These are phyloP conservation scores for Berghia stephanieae DNA, from an alignment of 1,140 invertebrate species.

Conservation along the genomic window DNA sequence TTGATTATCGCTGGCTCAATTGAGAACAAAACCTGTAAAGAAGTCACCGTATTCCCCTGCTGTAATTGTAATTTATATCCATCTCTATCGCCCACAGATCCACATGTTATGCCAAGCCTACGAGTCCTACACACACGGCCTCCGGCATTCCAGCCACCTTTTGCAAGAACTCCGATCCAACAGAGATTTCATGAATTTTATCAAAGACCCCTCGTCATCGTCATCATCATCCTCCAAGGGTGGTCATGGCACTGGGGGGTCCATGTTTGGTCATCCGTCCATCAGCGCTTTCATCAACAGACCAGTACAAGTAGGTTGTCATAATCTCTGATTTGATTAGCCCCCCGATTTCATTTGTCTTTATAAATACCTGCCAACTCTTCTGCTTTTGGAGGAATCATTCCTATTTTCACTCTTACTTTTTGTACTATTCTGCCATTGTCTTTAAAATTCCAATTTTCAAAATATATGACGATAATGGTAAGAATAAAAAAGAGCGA, in stretches of 20 bases:
- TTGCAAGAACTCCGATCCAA: conserved; percentile 47
- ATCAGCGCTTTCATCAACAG: conserved; percentile 58
- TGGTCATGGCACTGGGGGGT: background rate
- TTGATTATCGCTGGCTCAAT: no score
- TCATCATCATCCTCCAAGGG: no score
- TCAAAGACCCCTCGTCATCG: conserved; percentile 47
- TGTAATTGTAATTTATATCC: no score
- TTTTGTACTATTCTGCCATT: no score
- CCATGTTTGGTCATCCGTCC: conserved; percentile 44
- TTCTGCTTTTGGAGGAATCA: no score
- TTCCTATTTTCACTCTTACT: no score
- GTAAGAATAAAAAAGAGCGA: no score
- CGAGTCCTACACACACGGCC: conserved; percentile 55
- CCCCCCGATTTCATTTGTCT: background rate
- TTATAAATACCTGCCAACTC: background rate
- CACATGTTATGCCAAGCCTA: conserved; percentile 62
- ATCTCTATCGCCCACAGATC: conserved; percentile 42
- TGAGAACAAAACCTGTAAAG: no score
- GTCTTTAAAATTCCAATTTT: no score
- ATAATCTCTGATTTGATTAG: no score
- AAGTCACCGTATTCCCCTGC: no score
- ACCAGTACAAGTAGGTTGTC: conserved; percentile 44
- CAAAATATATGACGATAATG: no score
- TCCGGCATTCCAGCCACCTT: conserved; percentile 48
- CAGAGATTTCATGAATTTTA: conserved; percentile 56